These are phyloP conservation scores for Acropternis orthonyx DNA, from an alignment of 2,797 vertebrate species.

Conservation along the genomic window DNA sequence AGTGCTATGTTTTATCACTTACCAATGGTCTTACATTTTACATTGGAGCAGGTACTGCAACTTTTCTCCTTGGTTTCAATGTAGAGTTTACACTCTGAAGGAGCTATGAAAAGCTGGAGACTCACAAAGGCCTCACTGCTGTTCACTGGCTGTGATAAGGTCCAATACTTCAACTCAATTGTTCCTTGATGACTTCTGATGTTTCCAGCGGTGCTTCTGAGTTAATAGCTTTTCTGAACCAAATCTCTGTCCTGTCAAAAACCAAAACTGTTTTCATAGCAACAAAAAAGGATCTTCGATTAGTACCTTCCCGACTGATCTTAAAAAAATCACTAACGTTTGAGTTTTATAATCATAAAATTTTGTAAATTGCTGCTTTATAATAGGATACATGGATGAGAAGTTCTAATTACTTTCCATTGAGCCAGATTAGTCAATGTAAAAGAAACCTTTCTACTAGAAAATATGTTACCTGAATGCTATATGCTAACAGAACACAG, in stretches of 20 bases:
- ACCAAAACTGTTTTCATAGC: not conserved
- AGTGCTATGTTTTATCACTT: not conserved
- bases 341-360: not conserved
- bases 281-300: not conserved
- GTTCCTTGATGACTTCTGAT: not conserved
- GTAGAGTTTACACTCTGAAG: not conserved
- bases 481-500: not conserved
- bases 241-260: constrained; percentile 12
- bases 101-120: not conserved
- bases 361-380: not conserved
- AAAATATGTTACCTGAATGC: constrained; percentile 24
- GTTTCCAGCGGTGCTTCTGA: not conserved
- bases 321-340: not conserved
- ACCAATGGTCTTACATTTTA: not conserved
- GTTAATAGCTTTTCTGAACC: not conserved
- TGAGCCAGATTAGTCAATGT: not conserved
- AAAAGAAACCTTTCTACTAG: not conserved
- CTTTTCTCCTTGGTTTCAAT: not conserved
- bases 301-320: not conserved
- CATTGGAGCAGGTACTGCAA: not conserved
- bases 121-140: not conserved
- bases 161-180: not conserved
- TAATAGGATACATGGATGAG: not conserved
- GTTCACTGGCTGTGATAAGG: not conserved
- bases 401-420: constrained; percentile 27